These are phyloP conservation scores for Distichodus sexfasciatus DNA, from an alignment of 2,797 vertebrate species.

Conservation along the genomic window DNA sequence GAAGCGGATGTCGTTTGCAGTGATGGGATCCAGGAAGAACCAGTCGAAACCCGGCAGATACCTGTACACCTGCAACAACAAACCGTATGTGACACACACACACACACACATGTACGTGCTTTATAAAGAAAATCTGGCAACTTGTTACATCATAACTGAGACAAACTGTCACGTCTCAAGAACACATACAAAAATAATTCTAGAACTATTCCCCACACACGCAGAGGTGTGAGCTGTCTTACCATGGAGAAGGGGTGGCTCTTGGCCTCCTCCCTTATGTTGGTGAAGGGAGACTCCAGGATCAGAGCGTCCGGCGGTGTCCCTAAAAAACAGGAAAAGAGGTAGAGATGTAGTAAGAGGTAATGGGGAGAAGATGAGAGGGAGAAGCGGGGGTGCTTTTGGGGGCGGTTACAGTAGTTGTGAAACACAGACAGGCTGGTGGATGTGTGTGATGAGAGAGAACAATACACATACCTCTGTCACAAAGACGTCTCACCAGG, in stretches of 20 bases:
- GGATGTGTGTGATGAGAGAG: not conserved
- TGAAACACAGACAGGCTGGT: too few species aligned
- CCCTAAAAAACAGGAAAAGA: conserved; percentile 70
- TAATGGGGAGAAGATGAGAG: too few species aligned
- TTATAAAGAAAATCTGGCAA: too few species aligned
- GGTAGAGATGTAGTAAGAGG: too few species aligned
- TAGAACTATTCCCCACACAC: too few species aligned
- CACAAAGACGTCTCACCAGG: conserved; percentile 86
- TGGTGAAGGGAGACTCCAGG: conserved; percentile 95
- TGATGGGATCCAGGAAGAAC: conserved; percentile 96
- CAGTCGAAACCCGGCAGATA: conserved; percentile 95
- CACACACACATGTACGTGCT: not conserved
- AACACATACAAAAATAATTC: too few species aligned
- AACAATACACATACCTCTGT: conserved; percentile 77
- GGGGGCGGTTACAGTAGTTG: too few species aligned
- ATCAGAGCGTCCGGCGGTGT: conserved; percentile 87
- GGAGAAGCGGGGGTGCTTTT: too few species aligned
- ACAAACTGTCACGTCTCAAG: too few species aligned
- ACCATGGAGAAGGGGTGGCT: conserved; percentile 96
- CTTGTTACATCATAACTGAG: too few species aligned
- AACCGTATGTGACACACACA: not conserved
- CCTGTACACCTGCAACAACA: conserved; percentile 83
- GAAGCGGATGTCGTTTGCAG: conserved; percentile 91
- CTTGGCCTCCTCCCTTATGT: conserved; percentile 93
- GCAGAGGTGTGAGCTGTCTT: too few species aligned